phyloP scores from a whole-genome alignment of 2,888 invertebrate genomes.

The Acanthopleura granulata region DNA sequence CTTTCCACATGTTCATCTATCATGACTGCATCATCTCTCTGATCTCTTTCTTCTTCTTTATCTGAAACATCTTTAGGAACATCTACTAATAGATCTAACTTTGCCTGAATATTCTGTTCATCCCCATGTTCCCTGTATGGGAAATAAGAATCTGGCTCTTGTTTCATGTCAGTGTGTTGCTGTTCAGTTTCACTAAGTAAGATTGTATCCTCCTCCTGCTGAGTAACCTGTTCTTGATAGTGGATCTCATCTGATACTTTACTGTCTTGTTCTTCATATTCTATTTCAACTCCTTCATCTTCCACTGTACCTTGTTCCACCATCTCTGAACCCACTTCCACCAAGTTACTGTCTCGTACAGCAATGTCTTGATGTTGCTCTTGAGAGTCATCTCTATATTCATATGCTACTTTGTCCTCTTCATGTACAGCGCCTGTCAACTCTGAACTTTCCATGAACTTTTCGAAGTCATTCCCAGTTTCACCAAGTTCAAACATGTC shows the following conservation, averaged over 20 bases:
- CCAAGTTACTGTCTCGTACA: no score
- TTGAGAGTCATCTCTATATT: neutral
- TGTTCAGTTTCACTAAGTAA: neutral
- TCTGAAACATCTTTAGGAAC: conserved; percentile 33
- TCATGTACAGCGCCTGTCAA: neutral
- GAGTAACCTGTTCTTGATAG: neutral
- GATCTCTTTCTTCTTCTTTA: conserved; percentile 22
- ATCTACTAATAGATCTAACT: no score
- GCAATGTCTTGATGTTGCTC: no score
- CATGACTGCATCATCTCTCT: neutral
- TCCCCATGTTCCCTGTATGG: no score
- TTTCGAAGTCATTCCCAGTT: neutral
- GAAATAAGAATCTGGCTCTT: no score
- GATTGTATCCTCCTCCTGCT: neutral
- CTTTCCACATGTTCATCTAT: neutral
- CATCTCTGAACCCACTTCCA: no score
- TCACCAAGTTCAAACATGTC: neutral
- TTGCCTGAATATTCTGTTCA: no score
- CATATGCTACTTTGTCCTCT: conserved; percentile 5
- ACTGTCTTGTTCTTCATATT: conserved; percentile 24
- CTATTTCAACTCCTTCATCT: conserved; percentile 22
- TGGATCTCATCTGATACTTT: conserved; percentile 20
- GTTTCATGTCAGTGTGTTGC: no score
- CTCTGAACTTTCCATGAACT: neutral
- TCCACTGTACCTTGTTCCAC: no score